Evolutionary conservation across 2,888 invertebrate genomes (phyloP).

Genomic region (Spodoptera picta): DNA sequence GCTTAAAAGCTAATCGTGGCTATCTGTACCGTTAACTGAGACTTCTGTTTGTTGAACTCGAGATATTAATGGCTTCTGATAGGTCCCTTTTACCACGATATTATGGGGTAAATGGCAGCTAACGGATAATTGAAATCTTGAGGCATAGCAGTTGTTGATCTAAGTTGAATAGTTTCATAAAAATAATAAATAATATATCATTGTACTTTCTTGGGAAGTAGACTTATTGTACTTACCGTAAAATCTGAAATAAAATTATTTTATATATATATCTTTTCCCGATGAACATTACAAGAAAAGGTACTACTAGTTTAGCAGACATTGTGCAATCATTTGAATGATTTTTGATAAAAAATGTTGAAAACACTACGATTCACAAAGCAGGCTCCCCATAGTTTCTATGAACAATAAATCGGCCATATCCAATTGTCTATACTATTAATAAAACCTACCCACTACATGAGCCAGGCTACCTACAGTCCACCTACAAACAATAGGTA

Average conservation of each 20-base stretch:
- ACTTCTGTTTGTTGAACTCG: constrained; percentile 43
- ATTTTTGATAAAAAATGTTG: no score
- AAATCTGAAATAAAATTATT: no score
- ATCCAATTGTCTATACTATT: constrained; percentile 21
- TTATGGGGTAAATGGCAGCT: neutral
- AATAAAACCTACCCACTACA: constrained; percentile 37
- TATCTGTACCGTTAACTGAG: constrained; percentile 46
- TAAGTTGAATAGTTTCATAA: no score
- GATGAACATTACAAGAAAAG: no score
- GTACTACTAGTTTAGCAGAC: no score
- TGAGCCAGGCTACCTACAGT: constrained; percentile 42
- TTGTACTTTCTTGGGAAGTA: no score
- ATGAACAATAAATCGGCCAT: constrained; percentile 3
- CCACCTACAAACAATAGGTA: constrained; percentile 57
- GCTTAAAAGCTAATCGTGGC: constrained; percentile 52
- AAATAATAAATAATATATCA: no score
- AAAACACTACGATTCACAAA: constrained; percentile 2
- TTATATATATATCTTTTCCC: no score
- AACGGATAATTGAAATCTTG: neutral
- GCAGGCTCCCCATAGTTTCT: constrained; percentile 13
- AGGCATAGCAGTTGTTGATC: no score
- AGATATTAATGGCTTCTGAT: constrained; percentile 26
- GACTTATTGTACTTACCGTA: no score
- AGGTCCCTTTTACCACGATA: neutral
- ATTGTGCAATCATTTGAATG: no score